Percentiles rank a stretch among this genome's conserved stretches.
Conservation (phyloP, 1,140 invertebrate genomes). For the Idris sp. region DNA sequence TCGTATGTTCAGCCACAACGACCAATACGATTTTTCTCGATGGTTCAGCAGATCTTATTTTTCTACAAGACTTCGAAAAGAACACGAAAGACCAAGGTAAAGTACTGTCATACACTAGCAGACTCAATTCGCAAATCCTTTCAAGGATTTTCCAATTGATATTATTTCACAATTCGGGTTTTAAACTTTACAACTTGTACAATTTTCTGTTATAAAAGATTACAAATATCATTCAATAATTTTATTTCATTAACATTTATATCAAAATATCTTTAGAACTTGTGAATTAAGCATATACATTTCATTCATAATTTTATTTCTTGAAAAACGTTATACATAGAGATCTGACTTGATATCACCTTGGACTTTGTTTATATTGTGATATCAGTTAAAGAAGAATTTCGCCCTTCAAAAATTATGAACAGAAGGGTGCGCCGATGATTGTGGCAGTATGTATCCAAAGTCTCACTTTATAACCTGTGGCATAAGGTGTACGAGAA, state of each 20-base stretch:
- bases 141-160: slow-evolving; percentile 9
- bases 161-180: slow-evolving; percentile 8
- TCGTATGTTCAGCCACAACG: slow-evolving; percentile 48
- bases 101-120: slow-evolving; percentile 26
- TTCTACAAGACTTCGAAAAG: slow-evolving; percentile 11
- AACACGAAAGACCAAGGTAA: slow-evolving; percentile 19
- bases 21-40: slow-evolving; percentile 43
- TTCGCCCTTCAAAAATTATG: slow-evolving; percentile 35
- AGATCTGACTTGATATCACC: not conserved
- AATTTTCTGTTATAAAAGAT: no score
- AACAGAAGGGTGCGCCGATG: slow-evolving; percentile 36
- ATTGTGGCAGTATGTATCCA: slow-evolving; percentile 58
- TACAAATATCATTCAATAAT: not conserved
- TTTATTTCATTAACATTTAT: slow-evolving; percentile 6
- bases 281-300: no score
- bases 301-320: no score
- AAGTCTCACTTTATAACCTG: slow-evolving; percentile 64
- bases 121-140: slow-evolving; percentile 24
- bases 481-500: slow-evolving; percentile 59
- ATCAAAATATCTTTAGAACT: no score
- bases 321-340: no score
- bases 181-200: no score
- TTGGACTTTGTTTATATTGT: slow-evolving; percentile 32
- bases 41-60: slow-evolving; percentile 47
- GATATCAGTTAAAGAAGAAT: slow-evolving; percentile 39